Conservation (phyloP, 2,797 vertebrate genomes). For the Ispidina picta region DNA sequence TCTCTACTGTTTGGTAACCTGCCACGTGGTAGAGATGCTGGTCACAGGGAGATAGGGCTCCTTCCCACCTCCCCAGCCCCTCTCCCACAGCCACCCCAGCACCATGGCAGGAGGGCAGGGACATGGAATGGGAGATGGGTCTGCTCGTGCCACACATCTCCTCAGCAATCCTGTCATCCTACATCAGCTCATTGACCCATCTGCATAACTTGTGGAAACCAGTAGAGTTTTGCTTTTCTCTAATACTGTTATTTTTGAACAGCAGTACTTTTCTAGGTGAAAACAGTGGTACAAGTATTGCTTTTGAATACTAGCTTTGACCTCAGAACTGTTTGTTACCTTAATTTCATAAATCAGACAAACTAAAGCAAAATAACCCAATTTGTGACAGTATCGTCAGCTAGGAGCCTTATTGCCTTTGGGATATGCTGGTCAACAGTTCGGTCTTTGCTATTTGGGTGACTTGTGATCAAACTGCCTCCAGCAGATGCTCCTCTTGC, state of each 20-base stretch:
- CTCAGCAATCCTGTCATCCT: not conserved
- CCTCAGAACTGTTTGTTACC: not conserved
- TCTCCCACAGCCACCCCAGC: not conserved
- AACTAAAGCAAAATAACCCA: not conserved
- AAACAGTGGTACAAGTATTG: not conserved
- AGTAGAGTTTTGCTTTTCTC: not conserved
- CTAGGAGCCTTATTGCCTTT: not conserved
- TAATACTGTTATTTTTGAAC: not conserved
- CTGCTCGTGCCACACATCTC: not conserved
- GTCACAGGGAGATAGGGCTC: not conserved
- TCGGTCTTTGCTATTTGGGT: not conserved
- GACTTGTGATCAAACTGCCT: not conserved
- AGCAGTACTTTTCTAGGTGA: not conserved
- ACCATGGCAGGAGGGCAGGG: not conserved
- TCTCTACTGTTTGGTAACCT: conserved; percentile 29
- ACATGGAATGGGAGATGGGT: not conserved
- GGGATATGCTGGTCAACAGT: not conserved
- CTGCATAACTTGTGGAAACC: fast-evolving
- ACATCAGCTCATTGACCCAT: not conserved
- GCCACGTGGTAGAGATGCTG: not conserved
- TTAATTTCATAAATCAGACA: not conserved
- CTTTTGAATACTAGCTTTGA: not conserved
- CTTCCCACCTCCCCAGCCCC: not conserved
- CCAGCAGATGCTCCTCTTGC: not conserved
- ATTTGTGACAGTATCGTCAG: not conserved